A percentile compares a stretch with the other conserved stretches of the same genome.
phyloP scores from a whole-genome alignment of 2,113 vertebrate genomes.

The Xiphias gladius region DNA sequence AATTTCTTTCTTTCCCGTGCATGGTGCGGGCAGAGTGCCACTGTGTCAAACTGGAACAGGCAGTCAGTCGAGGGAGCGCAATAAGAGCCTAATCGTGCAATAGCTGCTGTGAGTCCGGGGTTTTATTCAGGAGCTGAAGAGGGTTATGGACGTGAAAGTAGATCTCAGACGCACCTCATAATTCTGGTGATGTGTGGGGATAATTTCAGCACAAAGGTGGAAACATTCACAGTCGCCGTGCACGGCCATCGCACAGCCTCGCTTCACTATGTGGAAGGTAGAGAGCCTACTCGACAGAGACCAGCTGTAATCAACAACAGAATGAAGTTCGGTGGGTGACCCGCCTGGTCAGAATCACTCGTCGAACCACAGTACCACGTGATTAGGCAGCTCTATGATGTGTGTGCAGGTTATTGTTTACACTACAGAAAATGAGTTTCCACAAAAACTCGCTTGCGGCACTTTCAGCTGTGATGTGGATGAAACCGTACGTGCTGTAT shows the following conservation, averaged over 20 bases:
- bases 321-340: conserved; percentile 21
- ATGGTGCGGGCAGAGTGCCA: background rate
- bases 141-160: conserved; percentile 2
- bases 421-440: conserved; percentile 50
- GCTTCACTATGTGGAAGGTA: background rate
- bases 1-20: background rate
- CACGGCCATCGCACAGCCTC: background rate
- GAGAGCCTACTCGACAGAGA: background rate
- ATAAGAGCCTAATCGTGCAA: background rate
- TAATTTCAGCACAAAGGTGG: conserved; percentile 13
- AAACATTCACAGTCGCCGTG: conserved; percentile 16
- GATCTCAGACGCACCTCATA: conserved; percentile 8
- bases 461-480: conserved; percentile 40
- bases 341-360: conserved; percentile 25
- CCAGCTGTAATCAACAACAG: conserved; percentile 42
- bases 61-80: background rate
- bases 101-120: background rate
- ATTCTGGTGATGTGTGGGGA: conserved; percentile 18
- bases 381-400: conserved; percentile 37
- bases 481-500: conserved; percentile 30
- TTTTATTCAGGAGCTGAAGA: conserved; percentile 3
- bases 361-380: conserved; percentile 26
- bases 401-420: conserved; percentile 64
- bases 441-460: conserved; percentile 24
- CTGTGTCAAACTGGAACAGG: background rate